phyloP scores from a whole-genome alignment of 1,140 invertebrate species.

The Thaumatotibia leucotreta region DNA sequence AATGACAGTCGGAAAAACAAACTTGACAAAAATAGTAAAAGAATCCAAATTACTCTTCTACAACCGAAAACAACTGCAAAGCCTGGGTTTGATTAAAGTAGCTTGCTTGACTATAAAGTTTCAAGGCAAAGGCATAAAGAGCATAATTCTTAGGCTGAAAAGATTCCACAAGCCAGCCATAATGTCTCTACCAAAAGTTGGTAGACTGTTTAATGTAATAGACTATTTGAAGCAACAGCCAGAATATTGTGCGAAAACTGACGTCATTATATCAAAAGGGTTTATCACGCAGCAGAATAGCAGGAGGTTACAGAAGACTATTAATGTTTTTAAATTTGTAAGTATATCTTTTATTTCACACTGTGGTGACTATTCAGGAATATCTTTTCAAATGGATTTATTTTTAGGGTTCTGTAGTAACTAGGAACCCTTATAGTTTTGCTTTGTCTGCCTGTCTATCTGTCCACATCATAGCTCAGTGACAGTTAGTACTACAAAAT shows the following conservation, averaged over 20 bases:
- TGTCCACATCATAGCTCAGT: too few species aligned
- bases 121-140: conserved; percentile 44
- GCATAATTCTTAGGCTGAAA: conserved; percentile 47
- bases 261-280: conserved; percentile 45
- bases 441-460: too few species aligned
- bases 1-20: conserved; percentile 61
- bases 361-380: background rate
- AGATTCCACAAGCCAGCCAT: conserved; percentile 44
- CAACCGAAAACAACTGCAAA: conserved; percentile 51
- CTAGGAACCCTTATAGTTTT: too few species aligned
- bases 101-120: conserved; percentile 41
- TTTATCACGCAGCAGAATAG: conserved; percentile 37
- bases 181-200: conserved; percentile 44
- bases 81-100: conserved; percentile 47
- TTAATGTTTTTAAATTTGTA: conserved; percentile 59
- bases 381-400: too few species aligned
- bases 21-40: conserved; percentile 55
- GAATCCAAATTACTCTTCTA: conserved; percentile 64
- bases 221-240: conserved; percentile 43
- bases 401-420: too few species aligned
- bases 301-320: conserved; percentile 50
- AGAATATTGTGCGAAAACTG: conserved; percentile 45
- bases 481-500: too few species aligned
- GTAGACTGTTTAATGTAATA: conserved; percentile 41
- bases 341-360: conserved; percentile 28